These are phyloP conservation scores for Parauchenoglanis punctatus DNA, from an alignment of 2,797 vertebrate species.

Conservation along the genomic window DNA sequence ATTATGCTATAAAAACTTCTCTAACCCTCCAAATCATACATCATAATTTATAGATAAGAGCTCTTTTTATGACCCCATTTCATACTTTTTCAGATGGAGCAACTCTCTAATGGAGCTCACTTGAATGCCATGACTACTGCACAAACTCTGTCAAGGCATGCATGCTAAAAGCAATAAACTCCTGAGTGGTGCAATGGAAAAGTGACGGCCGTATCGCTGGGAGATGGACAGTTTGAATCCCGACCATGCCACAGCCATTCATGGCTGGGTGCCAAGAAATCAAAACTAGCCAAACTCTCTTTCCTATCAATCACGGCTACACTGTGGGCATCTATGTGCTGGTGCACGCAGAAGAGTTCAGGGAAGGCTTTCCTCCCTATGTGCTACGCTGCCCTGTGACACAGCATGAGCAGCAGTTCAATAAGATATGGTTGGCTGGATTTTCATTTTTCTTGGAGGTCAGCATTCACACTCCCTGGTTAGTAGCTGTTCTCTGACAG, in stretches of 20 bases:
- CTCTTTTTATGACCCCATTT: slow-evolving; percentile 27
- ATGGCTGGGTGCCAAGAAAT: background rate
- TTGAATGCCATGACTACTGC: background rate
- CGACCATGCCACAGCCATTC: background rate
- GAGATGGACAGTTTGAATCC: background rate
- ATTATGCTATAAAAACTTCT: slow-evolving; percentile 3
- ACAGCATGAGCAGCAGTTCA: background rate
- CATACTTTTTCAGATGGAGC: slow-evolving; percentile 1
- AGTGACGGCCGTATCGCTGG: background rate
- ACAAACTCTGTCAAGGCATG: background rate
- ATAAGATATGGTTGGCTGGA: background rate
- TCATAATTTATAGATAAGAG: slow-evolving; percentile 36
- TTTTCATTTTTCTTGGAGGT: background rate
- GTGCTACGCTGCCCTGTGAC: background rate
- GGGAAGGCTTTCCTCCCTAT: background rate
- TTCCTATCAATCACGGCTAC: background rate
- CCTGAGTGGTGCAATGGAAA: background rate
- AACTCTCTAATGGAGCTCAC: slow-evolving; percentile 17
- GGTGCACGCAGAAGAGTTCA: background rate
- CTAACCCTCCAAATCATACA: slow-evolving; percentile 11
- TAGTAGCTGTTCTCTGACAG: background rate
- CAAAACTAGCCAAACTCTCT: background rate
- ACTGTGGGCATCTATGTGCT: background rate
- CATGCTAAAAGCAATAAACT: slow-evolving; percentile 12
- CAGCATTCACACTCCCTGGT: background rate